Conservation (phyloP, 2,797 vertebrate species). For the Melanotaenia pygmaea region DNA sequence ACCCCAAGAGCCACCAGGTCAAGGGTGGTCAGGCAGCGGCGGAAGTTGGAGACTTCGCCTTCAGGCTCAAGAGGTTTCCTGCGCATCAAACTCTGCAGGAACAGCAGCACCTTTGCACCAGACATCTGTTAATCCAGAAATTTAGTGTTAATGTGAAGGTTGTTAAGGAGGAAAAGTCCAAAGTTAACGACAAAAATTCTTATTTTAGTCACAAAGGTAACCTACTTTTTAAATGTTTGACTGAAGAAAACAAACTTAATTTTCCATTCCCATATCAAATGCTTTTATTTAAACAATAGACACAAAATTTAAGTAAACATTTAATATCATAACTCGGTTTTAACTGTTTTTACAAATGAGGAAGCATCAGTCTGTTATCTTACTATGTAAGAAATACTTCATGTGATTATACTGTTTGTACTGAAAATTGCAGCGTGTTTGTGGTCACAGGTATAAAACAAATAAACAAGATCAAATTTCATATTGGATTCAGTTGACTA, state of each 20-base stretch:
- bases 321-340: not conserved
- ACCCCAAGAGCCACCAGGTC: constrained; percentile 88
- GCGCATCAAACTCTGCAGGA: constrained; percentile 77
- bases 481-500: not conserved
- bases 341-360: not conserved
- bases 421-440: not conserved
- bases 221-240: not conserved
- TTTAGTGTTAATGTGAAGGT: not conserved
- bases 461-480: not conserved
- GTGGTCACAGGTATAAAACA: not conserved
- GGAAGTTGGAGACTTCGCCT: constrained; percentile 80
- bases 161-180: not conserved
- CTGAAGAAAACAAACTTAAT: not conserved
- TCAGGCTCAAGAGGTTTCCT: constrained; percentile 81
- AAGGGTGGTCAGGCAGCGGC: constrained; percentile 83
- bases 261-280: not conserved
- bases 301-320: not conserved
- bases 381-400: not conserved
- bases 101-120: constrained; percentile 58
- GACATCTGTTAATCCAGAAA: constrained; percentile 62
- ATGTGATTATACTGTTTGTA: not conserved
- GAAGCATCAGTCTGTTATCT: no score
- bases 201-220: not conserved
- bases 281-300: not conserved
- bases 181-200: not conserved